Conservation (phyloP, 2,113 vertebrate species). For the Pedetes capensis region DNA sequence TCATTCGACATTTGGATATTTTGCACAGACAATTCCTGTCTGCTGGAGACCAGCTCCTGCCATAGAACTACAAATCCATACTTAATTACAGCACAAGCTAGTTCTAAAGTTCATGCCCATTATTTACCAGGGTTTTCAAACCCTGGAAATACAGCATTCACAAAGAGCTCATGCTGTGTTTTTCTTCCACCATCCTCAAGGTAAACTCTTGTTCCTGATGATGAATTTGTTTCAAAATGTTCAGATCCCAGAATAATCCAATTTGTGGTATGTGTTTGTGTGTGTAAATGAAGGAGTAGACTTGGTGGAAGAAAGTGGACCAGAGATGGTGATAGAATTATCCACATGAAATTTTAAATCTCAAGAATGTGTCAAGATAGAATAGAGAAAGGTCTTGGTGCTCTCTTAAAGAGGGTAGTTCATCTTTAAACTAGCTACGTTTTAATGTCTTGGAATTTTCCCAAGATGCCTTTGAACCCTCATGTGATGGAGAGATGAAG, state of each 20-base stretch:
- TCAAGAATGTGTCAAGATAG: slow-evolving; percentile 73
- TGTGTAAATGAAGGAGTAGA: neutral
- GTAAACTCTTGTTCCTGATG: neutral
- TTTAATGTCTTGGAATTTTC: neutral
- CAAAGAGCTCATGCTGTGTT: slow-evolving; percentile 10
- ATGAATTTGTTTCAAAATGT: slow-evolving; percentile 18
- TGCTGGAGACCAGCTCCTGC: slow-evolving; percentile 58
- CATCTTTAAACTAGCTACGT: slow-evolving; percentile 14
- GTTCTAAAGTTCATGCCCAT: slow-evolving; percentile 33
- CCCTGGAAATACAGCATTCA: slow-evolving; percentile 53
- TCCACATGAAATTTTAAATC: slow-evolving; percentile 73
- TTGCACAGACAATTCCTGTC: slow-evolving; percentile 47
- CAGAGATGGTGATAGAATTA: neutral
- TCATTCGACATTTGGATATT: neutral
- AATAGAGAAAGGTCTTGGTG: slow-evolving; percentile 63
- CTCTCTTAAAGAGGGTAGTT: slow-evolving; percentile 53
- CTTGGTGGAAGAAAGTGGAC: neutral
- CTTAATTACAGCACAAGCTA: slow-evolving; percentile 28
- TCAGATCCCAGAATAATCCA: neutral
- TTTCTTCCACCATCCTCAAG: slow-evolving; percentile 8
- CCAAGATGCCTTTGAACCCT: neutral
- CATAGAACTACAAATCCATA: neutral
- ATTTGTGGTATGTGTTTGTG: neutral
- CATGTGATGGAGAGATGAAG: neutral
- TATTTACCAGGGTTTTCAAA: slow-evolving; percentile 62